Percentiles rank a stretch among this genome's conserved stretches.
phyloP scores from a whole-genome alignment of 1,140 invertebrate genomes.

The Apis cerana region DNA sequence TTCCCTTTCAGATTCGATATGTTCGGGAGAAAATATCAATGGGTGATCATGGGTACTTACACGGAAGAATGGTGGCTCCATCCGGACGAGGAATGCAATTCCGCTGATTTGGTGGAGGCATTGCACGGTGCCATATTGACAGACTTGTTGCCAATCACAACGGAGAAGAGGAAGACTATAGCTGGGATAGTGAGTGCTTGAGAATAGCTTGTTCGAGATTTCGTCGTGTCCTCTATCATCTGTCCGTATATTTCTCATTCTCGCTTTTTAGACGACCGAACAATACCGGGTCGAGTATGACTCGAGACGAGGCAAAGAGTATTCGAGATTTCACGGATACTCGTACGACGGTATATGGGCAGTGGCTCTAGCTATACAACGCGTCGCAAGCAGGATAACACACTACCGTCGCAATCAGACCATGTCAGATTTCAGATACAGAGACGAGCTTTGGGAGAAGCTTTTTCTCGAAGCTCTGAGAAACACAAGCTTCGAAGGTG shows the following conservation, averaged over 20 bases:
- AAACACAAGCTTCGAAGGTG: constrained; percentile 96
- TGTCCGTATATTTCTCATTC: not conserved
- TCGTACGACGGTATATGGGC: constrained; percentile 99
- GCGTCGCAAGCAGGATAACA: constrained; percentile 87
- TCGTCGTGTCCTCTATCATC: not conserved
- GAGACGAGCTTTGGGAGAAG: constrained; percentile 92
- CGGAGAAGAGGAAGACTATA: constrained; percentile 89
- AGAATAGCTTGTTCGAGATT: not conserved
- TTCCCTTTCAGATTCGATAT: constrained; percentile 85
- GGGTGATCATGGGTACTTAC: constrained; percentile 97
- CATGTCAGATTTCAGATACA: constrained; percentile 90
- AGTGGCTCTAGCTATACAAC: constrained; percentile 94
- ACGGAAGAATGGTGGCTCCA: constrained; percentile 90
- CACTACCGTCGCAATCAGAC: constrained; percentile 86
- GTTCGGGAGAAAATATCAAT: constrained; percentile 96
- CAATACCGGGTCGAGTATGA: constrained; percentile 94
- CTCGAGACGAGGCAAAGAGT: constrained; percentile 88
- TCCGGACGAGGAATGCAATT: constrained; percentile 85
- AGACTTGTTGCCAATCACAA: constrained; percentile 89
- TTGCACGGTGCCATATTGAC: constrained; percentile 96
- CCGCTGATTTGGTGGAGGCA: constrained; percentile 89
- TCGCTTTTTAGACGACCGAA: constrained; percentile 87
- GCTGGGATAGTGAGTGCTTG: constrained; percentile 91
- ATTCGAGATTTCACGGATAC: constrained; percentile 97
- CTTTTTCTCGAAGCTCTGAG: constrained; percentile 93